phyloP scores from a whole-genome alignment of 2,888 invertebrate genomes.

The Tetragonisca angustula region DNA sequence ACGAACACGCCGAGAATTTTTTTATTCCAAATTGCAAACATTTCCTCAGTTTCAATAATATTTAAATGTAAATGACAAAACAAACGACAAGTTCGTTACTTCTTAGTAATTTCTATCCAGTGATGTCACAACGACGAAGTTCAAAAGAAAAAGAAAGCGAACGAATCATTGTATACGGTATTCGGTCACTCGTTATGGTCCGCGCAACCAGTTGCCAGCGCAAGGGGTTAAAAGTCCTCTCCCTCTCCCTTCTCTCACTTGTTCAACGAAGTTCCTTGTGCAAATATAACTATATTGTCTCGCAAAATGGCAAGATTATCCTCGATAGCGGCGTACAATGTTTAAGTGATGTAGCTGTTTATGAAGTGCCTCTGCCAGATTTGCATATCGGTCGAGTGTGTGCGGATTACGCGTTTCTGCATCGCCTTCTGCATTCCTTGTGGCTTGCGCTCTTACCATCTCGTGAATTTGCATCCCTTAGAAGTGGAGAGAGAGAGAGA shows the following conservation, averaged over 20 bases:
- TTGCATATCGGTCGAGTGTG: constrained; percentile 44
- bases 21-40: too few relatives aligned
- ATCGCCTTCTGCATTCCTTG: not conserved
- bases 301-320: constrained; percentile 55
- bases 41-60: too few relatives aligned
- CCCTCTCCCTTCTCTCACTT: not conserved
- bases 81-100: rapidly evolving
- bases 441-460: not conserved
- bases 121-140: too few relatives aligned
- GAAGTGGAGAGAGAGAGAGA: not conserved
- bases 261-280: not conserved
- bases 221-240: too few relatives aligned
- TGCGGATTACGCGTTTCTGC: constrained; percentile 39
- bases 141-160: too few relatives aligned
- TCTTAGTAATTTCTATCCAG: too few relatives aligned
- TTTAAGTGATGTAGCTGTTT: constrained; percentile 52
- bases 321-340: constrained; percentile 38
- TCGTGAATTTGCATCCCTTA: constrained; percentile 26
- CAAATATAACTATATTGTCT: constrained; percentile 52
- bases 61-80: too few relatives aligned
- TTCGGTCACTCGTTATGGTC: too few relatives aligned
- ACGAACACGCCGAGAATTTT: too few relatives aligned
- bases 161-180: too few relatives aligned
- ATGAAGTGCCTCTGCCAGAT: constrained; percentile 44
- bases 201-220: too few relatives aligned